Evolutionary conservation across 2,797 vertebrate species (phyloP).

Genomic region (Centropyge bicolor): DNA sequence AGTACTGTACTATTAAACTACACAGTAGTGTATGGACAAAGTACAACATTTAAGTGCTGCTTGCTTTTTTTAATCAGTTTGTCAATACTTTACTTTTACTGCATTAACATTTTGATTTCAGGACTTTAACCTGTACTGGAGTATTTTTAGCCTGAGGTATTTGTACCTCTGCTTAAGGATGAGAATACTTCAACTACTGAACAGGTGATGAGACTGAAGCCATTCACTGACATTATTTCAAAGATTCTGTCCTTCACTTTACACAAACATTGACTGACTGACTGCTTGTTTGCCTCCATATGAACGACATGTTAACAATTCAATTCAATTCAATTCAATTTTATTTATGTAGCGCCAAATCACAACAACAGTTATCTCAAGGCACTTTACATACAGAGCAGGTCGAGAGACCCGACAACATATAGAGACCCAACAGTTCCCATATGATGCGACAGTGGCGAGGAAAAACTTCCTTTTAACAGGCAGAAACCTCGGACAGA

Average conservation of each 20-base stretch:
- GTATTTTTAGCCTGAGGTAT: neutral
- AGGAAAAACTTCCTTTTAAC: too few species aligned
- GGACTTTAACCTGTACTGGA: neutral
- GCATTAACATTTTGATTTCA: neutral
- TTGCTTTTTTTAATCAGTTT: neutral
- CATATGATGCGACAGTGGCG: too few species aligned
- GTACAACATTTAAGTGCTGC: neutral
- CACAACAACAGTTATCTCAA: too few species aligned
- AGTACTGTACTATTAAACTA: neutral
- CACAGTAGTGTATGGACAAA: neutral
- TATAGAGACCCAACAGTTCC: too few species aligned
- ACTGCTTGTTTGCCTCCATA: neutral
- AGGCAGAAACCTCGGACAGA: too few species aligned
- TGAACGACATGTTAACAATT: too few species aligned
- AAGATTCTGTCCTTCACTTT: neutral
- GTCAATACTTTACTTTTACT: neutral
- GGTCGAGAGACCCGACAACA: too few species aligned
- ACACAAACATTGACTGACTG: neutral
- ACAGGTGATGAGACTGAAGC: neutral
- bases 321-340: too few species aligned
- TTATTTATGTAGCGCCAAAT: too few species aligned
- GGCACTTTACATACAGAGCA: too few species aligned
- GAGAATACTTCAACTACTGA: neutral
- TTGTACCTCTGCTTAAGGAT: neutral
- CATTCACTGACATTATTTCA: neutral